These are phyloP conservation scores for Crotalus viridis DNA, from an alignment of 2,113 vertebrate genomes.

Conservation along the genomic window DNA sequence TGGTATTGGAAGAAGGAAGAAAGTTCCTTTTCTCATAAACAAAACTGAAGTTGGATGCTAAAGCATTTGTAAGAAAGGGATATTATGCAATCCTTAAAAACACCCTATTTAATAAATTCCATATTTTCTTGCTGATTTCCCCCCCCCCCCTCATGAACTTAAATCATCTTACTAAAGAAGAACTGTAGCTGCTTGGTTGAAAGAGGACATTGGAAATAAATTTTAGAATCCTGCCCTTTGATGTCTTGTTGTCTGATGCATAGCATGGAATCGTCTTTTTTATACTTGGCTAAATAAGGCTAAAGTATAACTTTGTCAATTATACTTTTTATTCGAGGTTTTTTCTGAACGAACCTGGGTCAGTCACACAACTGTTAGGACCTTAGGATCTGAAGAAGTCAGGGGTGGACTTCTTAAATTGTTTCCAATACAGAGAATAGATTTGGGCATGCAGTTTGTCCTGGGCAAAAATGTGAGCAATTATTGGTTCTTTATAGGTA, in stretches of 20 bases:
- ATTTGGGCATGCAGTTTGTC: background rate
- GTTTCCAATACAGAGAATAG: background rate
- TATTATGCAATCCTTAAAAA: background rate
- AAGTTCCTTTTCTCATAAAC: background rate
- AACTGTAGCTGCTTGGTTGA: too few relatives aligned
- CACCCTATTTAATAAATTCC: background rate
- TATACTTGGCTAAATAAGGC: background rate
- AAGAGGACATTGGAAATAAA: background rate
- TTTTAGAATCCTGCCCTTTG: background rate
- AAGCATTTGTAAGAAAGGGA: background rate
- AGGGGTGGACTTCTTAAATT: background rate
- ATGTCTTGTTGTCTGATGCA: background rate
- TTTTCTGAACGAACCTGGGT: background rate
- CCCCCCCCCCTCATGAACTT: background rate
- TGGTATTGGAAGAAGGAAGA: background rate
- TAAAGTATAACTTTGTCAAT: background rate
- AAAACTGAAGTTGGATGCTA: background rate
- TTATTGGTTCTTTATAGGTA: background rate
- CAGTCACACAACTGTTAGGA: background rate
- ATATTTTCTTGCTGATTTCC: background rate
- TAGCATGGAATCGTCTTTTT: background rate
- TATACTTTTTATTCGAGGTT: background rate
- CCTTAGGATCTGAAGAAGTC: background rate
- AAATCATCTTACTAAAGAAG: background rate
- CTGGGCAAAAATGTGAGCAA: background rate